phyloP scores from a whole-genome alignment of 2,888 invertebrate species.

The Cristatella mucedo region DNA sequence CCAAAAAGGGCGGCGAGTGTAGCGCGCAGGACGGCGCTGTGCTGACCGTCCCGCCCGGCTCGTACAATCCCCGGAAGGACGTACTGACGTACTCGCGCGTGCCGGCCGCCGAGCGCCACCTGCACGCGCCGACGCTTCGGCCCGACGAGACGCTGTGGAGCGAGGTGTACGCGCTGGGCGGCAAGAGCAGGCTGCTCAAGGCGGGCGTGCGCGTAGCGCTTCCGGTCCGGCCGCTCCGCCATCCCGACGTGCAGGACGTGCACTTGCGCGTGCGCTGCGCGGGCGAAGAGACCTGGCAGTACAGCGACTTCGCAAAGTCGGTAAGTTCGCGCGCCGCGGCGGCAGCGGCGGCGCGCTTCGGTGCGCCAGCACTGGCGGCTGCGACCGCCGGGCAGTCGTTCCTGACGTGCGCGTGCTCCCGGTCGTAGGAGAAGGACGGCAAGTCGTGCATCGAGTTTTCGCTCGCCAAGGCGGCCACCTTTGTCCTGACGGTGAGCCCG shows the following conservation, averaged over 20 bases:
- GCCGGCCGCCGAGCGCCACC: constrained; percentile 22
- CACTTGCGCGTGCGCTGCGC: constrained; percentile 25
- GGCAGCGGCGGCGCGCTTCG: too few relatives aligned
- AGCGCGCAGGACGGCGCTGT: constrained; percentile 27
- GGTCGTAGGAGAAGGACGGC: too few relatives aligned
- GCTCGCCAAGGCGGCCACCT: too few relatives aligned
- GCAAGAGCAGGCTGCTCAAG: constrained; percentile 4
- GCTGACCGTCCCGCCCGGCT: constrained; percentile 21
- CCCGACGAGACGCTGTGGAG: constrained; percentile 19
- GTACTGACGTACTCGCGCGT: constrained; percentile 23
- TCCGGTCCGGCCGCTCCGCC: constrained; percentile 3
- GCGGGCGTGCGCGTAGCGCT: constrained; percentile 3
- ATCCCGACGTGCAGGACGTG: constrained; percentile 19
- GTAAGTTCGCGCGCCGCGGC: too few relatives aligned
- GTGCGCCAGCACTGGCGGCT: too few relatives aligned
- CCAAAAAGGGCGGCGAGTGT: constrained; percentile 29
- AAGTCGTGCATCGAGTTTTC: too few relatives aligned
- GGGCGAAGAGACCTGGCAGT: constrained; percentile 23
- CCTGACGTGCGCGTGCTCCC: too few relatives aligned
- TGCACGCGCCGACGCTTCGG: constrained; percentile 16
- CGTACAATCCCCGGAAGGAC: constrained; percentile 23
- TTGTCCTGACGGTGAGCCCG: constrained; percentile 24
- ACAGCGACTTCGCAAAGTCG: constrained; percentile 12
- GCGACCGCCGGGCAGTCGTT: too few relatives aligned
- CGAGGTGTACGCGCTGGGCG: constrained; percentile 5